Evolutionary conservation across 2,888 invertebrate species (phyloP), one percentile per base, ranked within the genome.

Genomic region (Mimumesa dahlbomi): DNA sequence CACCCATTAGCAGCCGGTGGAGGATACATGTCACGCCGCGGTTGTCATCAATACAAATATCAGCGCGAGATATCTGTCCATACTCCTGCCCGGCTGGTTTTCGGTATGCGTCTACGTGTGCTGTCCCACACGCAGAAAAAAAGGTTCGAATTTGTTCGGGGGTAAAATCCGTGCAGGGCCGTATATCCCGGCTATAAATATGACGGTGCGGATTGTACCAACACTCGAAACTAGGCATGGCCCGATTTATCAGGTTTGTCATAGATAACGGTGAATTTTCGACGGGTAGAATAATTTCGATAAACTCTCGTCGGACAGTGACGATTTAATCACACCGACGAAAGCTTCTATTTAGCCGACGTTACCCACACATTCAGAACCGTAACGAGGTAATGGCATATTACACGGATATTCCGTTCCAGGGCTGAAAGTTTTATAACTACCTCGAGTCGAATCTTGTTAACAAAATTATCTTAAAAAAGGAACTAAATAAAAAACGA

Each of bases 31-130:
- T 73, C 69, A 67, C 67, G 52, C 62, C 49, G 68, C 50, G 67
- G 69, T 76, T 73, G 73, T 73, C 79, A 72, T 78, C 79, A 70
- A 78, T 78, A 76, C 77, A 78, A 79, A 78, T 78, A 79, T 78
- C 77, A 49, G 73, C 64, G 36, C 67, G 64, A 66, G 57, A 71
- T 72, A 61, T 40, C 61, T 70, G 59, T 71, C 52, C 67, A 63
- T 71, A 58, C 14, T 6, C 42, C 46, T 14, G 25, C 25, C n/a
- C 38, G 11, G n/a, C 22, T 40, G 29, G 16, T 36, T 38, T n/a
- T 43, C 42, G 31, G 45, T 25, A 38, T 40, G 38, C 31, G 14
- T 65, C 9, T 21, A 6, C 40, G 36, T 16, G 13, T 29, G 14
- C 25, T 1, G 2, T 29, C 19, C 21, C 16, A 36, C 53, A 29